phyloP scores from a whole-genome alignment of 2,888 invertebrate genomes.

The Oegoconia quadripuncta region DNA sequence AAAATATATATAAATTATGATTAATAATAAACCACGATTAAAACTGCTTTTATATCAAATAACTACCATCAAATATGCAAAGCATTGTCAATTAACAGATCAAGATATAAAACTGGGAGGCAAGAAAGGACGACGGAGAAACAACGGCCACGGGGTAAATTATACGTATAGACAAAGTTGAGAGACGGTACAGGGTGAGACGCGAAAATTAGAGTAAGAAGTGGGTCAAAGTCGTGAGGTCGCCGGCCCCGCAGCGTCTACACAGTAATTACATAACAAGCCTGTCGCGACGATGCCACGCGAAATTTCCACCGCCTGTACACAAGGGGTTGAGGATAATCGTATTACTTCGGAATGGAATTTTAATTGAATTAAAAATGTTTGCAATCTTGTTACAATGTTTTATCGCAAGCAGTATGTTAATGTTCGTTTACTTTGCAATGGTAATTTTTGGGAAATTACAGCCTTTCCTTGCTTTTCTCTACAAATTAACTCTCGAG shows the following conservation, averaged over 20 bases:
- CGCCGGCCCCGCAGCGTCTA: constrained; percentile 57
- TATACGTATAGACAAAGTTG: constrained; percentile 43
- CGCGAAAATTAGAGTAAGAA: constrained; percentile 73
- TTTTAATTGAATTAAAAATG: neutral
- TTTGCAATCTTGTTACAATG: neutral
- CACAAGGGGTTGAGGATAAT: neutral
- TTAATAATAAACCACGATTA: no score
- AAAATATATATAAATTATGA: no score
- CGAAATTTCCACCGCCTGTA: neutral
- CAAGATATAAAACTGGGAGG: no score
- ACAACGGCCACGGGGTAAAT: constrained; percentile 8
- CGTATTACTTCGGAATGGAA: neutral
- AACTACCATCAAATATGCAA: no score
- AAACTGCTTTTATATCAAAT: no score
- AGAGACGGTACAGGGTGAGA: constrained; percentile 59
- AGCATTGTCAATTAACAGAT: no score
- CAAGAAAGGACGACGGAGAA: no score
- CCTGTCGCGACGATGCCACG: constrained; percentile 40
- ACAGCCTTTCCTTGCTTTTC: no score
- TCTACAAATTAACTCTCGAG: no score
- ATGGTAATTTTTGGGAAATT: no score
- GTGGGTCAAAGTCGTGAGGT: constrained; percentile 76
- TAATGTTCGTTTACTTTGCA: no score
- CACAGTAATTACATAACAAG: constrained; percentile 67
- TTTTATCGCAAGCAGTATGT: no score